These are phyloP conservation scores for Acanthornis magna DNA, from an alignment of 2,797 vertebrate species.

Conservation along the genomic window DNA sequence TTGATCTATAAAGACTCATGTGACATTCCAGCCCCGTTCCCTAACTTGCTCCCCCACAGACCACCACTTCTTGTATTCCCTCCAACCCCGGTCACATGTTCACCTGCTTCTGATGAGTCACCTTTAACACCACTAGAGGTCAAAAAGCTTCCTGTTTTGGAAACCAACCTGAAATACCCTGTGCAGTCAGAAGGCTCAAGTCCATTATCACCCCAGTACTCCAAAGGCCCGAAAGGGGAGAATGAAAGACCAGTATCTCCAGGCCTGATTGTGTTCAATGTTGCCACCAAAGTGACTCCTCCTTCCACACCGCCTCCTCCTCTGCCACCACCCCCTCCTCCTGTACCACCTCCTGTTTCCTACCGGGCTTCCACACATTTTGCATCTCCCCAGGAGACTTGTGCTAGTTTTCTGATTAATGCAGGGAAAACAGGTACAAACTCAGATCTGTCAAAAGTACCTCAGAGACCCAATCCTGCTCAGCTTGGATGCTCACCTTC, in stretches of 20 bases:
- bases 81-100: constrained; percentile 91
- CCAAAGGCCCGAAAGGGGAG: constrained; percentile 76
- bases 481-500: constrained; percentile 70
- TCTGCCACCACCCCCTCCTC: constrained; percentile 74
- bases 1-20: constrained; percentile 77
- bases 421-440: constrained; percentile 71
- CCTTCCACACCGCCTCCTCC: constrained; percentile 86
- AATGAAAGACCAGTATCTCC: constrained; percentile 86
- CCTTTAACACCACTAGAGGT: constrained; percentile 95
- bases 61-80: constrained; percentile 96
- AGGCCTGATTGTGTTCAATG: constrained; percentile 77
- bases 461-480: constrained; percentile 72
- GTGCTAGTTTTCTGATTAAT: constrained; percentile 74
- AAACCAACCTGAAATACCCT: constrained; percentile 90
- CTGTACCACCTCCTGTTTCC: constrained; percentile 72
- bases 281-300: constrained; percentile 82
- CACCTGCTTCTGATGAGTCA: constrained; percentile 95
- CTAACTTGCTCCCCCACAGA: constrained; percentile 92
- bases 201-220: constrained; percentile 87
- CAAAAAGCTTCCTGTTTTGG: constrained; percentile 93
- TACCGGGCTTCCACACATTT: constrained; percentile 86
- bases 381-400: constrained; percentile 84
- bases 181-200: constrained; percentile 83
- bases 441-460: constrained; percentile 77
- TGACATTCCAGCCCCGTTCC: constrained; percentile 94